Percentiles rank a stretch among this genome's conserved stretches.
Conservation (phyloP, 2,113 vertebrate species). For the Microcebus lehilahytsara region DNA sequence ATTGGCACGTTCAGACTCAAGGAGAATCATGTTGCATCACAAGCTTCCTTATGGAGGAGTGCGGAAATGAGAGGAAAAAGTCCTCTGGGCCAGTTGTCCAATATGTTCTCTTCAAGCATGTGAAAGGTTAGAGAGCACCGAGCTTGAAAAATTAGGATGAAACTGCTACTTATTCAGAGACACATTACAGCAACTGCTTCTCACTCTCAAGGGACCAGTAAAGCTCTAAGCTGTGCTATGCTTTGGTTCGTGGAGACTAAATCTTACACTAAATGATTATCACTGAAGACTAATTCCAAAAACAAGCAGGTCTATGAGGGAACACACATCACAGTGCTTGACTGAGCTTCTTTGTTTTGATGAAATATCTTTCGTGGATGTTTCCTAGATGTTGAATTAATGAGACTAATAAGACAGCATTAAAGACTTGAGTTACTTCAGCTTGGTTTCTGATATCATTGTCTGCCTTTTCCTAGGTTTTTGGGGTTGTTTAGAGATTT, state of each 20-base stretch:
- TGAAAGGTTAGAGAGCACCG: not conserved
- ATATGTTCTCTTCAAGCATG: not conserved
- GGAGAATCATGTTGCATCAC: not conserved
- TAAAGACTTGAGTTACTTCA: not conserved
- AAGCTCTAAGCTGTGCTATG: not conserved
- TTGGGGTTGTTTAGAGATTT: not conserved
- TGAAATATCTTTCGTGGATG: not conserved
- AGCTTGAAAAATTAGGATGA: slow-evolving; percentile 13
- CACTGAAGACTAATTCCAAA: not conserved
- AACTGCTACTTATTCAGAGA: not conserved
- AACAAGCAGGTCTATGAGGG: not conserved
- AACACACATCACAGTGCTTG: not conserved
- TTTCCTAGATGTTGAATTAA: not conserved
- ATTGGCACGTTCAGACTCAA: not conserved
- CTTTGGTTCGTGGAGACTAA: not conserved
- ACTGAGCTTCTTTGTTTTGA: not conserved
- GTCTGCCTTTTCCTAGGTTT: not conserved
- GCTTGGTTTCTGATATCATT: not conserved
- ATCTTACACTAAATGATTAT: not conserved
- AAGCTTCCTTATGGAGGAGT: not conserved
- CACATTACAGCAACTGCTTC: not conserved
- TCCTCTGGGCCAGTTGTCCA: not conserved
- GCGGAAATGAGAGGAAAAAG: not conserved
- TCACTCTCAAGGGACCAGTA: not conserved
- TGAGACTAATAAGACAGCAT: not conserved